Evolutionary conservation across 2,113 vertebrate species (phyloP), one percentile per base, ranked within the genome.

Genomic region (Solea senegalensis): DNA sequence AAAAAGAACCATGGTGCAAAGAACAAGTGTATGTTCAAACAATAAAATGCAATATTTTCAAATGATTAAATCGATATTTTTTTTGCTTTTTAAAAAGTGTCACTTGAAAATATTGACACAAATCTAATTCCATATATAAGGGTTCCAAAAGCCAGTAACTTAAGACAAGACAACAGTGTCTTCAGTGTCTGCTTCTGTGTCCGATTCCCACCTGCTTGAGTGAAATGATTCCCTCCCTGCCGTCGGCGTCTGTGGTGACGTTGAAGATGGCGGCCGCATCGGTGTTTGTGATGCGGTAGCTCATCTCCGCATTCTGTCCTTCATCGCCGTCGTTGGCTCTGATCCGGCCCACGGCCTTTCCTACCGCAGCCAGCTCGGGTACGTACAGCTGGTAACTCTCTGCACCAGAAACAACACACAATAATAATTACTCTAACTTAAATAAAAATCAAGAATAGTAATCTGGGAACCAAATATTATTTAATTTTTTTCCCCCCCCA

Each of bases 331-430:
- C 97, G 13, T 90, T 95, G 48, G 97, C 97, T 86, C 96, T 96
- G 82, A 98, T 97, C 90, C 96, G 96, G 10, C 97, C 97, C 75
- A 98, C 96, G 16, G 95, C 94, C 67, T 96, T 96, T 46, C 96
- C 96, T 44, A 98, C 94, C 87, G 95, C 91, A 67, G 96, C 95
- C 7, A 95, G 95, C 81, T 98, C 97, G 21, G 96, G 95, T 65
- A 98, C 96, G 45, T 97, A 98, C 0, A 98, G 88, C n/a, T 97
- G 96, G 90, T 98, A 97, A 89, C 96, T 96, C 80, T 96, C 97
- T 98, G 91, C 52, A 81, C 54, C 27, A 56, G 64, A 13, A 27
- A 46, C 51, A 46, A n/a, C 26, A 28, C 14, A 34, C n/a, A 16
- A 10, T 6, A 12, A 34, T n/a, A 16, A 5, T 39, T 34, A 9